A percentile compares a stretch with the other conserved stretches of the same genome.
phyloP scores from a whole-genome alignment of 2,113 vertebrate genomes.

The Pseudopodoces humilis region DNA sequence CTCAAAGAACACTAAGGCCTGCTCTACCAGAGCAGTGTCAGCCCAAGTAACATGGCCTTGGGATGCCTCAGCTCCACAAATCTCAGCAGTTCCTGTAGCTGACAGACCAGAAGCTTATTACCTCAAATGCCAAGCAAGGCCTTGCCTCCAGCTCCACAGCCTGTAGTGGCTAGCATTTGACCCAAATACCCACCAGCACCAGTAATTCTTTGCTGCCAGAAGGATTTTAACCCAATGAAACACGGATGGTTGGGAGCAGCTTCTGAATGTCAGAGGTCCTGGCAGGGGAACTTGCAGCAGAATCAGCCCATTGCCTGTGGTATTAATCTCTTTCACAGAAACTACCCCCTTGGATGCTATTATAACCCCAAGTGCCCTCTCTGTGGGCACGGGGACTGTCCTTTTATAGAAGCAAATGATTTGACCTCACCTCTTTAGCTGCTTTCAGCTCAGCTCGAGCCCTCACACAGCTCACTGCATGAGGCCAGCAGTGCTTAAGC shows the following conservation, averaged over 20 bases:
- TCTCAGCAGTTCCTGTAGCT: background rate
- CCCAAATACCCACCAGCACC: background rate
- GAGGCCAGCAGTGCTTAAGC: background rate
- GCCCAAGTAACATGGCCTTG: background rate
- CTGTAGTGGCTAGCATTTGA: background rate
- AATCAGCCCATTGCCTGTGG: background rate
- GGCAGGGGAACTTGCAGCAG: background rate
- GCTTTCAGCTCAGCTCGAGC: background rate
- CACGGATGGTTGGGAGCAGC: background rate
- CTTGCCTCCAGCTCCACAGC: background rate
- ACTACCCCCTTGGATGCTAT: background rate
- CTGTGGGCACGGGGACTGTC: background rate
- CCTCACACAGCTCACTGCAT: background rate
- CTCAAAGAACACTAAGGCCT: background rate
- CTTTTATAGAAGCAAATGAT: background rate
- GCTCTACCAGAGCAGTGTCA: background rate
- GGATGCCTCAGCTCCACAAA: background rate
- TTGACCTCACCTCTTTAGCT: constrained; percentile 8
- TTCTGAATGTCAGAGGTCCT: background rate
- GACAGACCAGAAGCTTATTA: background rate
- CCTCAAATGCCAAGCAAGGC: background rate
- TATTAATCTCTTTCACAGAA: background rate
- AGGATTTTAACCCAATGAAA: background rate
- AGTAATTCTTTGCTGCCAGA: background rate
- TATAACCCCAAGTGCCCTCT: background rate